Evolutionary conservation across 2,888 invertebrate genomes (phyloP).

Genomic region (Athripsodes cinereus): DNA sequence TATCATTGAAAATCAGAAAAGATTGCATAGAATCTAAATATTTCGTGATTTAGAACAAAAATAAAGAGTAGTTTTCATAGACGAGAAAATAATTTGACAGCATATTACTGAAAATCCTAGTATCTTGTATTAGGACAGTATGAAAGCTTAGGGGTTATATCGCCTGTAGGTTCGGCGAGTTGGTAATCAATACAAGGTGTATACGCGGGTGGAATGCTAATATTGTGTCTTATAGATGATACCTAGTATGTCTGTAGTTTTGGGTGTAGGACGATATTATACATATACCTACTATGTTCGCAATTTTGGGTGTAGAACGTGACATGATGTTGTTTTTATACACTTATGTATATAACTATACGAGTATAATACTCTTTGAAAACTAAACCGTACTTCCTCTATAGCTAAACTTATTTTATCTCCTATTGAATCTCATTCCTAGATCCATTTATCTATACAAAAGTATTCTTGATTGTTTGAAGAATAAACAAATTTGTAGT

Average conservation of each 20-base stretch:
- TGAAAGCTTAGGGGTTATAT: constrained; percentile 9
- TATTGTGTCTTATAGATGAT: constrained; percentile 35
- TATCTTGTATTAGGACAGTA: constrained; percentile 11
- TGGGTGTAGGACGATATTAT: constrained; percentile 27
- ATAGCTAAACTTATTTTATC: constrained; percentile 13
- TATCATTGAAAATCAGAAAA: too few species aligned
- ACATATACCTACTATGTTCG: neutral
- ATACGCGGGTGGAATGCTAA: constrained; percentile 57
- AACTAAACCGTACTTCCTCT: neutral
- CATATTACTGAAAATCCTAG: neutral
- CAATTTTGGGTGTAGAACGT: too few species aligned
- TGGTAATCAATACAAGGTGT: constrained; percentile 62
- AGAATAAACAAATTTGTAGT: too few species aligned
- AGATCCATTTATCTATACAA: neutral
- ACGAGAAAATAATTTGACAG: constrained; percentile 1
- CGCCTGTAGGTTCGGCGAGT: constrained; percentile 30
- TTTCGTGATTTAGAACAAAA: too few species aligned
- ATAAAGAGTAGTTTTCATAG: neutral
- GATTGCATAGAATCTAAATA: too few species aligned
- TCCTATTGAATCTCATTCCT: constrained; percentile 9
- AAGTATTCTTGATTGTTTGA: too few species aligned
- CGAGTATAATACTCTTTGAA: neutral
- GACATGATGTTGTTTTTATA: constrained; percentile 13
- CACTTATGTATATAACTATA: neutral
- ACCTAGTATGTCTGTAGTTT: neutral